phyloP scores from a whole-genome alignment of 2,797 vertebrate genomes.

The Tenualosa ilisha region DNA sequence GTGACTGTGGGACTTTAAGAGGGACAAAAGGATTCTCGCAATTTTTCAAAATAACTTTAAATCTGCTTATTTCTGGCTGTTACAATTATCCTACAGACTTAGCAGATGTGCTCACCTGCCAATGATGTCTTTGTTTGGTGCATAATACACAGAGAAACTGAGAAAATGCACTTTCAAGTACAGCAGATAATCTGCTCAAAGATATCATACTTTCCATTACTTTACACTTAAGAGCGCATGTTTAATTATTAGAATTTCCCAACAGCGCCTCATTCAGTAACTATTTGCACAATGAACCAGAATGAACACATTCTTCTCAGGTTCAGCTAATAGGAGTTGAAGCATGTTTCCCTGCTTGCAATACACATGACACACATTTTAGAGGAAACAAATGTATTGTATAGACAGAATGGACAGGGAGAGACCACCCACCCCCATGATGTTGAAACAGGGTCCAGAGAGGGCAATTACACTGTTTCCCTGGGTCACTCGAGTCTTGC shows the following conservation, averaged over 20 bases:
- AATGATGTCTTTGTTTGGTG: too few species aligned
- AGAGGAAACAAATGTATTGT: constrained; percentile 40
- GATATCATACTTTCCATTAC: too few species aligned
- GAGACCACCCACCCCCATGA: constrained; percentile 66
- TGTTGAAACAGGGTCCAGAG: constrained; percentile 58
- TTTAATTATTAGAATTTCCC: neutral
- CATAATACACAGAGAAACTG: too few species aligned
- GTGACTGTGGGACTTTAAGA: neutral
- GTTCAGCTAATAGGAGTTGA: constrained; percentile 1
- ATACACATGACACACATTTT: constrained; percentile 41
- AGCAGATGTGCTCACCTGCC: too few species aligned
- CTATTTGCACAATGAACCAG: neutral
- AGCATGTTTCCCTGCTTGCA: constrained; percentile 51
- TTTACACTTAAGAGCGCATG: too few species aligned
- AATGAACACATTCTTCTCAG: constrained; percentile 7
- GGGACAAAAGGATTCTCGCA: neutral
- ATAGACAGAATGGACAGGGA: constrained; percentile 26
- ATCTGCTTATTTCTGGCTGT: neutral
- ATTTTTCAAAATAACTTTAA: neutral
- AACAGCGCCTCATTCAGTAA: constrained; percentile 5
- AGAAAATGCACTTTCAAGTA: too few species aligned
- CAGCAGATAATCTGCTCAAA: too few species aligned
- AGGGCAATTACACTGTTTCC: constrained; percentile 61
- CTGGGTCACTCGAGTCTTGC: constrained; percentile 59
- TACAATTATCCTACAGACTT: too few species aligned